Evolutionary conservation across 2,888 invertebrate species (phyloP), one percentile per base, ranked within the genome.

Genomic region (Eucera pruinosa): DNA sequence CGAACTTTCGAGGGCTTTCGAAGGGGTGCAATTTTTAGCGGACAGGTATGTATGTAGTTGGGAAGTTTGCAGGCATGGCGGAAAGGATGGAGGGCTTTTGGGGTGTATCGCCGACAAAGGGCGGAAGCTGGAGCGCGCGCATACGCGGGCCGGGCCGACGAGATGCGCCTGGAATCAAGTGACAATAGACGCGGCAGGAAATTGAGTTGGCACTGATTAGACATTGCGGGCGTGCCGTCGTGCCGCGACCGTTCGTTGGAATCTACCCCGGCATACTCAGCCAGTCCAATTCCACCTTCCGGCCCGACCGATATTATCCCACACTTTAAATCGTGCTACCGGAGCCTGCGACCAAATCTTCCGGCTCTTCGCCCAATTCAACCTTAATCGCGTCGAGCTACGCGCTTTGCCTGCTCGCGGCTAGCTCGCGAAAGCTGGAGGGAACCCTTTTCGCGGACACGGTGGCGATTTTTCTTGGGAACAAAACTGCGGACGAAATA

Each of bases 201-300:
- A 91, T 91, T 90, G 90, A 91, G 89, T 88, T 89, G 90, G 91
- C 91, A 90, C 90, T 91, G 91, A 91, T 91, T 91, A 90, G 90
- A 91, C 91, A 91, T 91, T 89, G 91, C 91, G 83, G 81, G 88
- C 90, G 84, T 91, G 87, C 91, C 91, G 86, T 87, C 88, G 84
- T 88, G 89, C 88, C 89, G 84, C 82, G 86, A 87, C 86, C 88
- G 81, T 86, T 88, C 87, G 86, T 87, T 81, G 91, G 90, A 90
- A 91, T 91, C 87, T 83, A 84, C 88, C 80, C 76, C 52, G 69
- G 85, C 86, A 89, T 90, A 86, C 87, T 82, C 78, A 52, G 57
- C n/a, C 39, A 78, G 68, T 81, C 80, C 80, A 80, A 87, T 86
- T 83, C 78, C 71, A 54, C 76, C 76, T 78, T 70, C 23, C 71